Evolutionary conservation across 2,113 vertebrate genomes (phyloP).

Genomic region (Odontesthes bonariensis): DNA sequence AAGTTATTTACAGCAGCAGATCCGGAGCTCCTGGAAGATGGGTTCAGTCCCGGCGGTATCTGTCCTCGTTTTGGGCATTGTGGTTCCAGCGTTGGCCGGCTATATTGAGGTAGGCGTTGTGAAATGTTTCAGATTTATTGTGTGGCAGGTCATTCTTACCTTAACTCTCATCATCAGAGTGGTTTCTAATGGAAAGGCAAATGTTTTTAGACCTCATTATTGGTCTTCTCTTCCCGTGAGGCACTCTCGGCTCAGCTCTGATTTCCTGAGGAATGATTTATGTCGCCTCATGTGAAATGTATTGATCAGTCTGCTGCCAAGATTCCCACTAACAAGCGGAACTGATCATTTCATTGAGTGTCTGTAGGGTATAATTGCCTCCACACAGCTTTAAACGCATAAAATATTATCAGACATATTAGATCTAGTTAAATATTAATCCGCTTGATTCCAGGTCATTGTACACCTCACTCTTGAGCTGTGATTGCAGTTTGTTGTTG

Average conservation of each 20-base stretch:
- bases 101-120: slow-evolving; percentile 87
- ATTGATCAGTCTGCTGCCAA: background rate
- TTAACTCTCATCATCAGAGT: background rate
- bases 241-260: slow-evolving; percentile 1
- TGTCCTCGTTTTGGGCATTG: slow-evolving; percentile 79
- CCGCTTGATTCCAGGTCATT: background rate
- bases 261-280: background rate
- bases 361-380: background rate
- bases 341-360: background rate
- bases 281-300: background rate
- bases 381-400: background rate
- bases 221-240: slow-evolving; percentile 12
- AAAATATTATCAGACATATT: background rate
- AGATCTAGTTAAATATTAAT: slow-evolving; percentile 16
- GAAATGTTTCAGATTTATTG: slow-evolving; percentile 9
- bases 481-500: slow-evolving; percentile 37
- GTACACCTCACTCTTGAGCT: slow-evolving; percentile 1
- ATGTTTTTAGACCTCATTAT: slow-evolving; percentile 5
- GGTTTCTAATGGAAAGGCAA: background rate
- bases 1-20: slow-evolving; percentile 58
- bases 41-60: slow-evolving; percentile 77
- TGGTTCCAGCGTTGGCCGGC: slow-evolving; percentile 83
- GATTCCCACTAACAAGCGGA: background rate
- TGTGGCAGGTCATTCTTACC: background rate
- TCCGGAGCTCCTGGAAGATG: slow-evolving; percentile 72